Evolutionary conservation across 92 coral and sea anemone genomes (phyloP).

Genomic region (Porites rus): DNA sequence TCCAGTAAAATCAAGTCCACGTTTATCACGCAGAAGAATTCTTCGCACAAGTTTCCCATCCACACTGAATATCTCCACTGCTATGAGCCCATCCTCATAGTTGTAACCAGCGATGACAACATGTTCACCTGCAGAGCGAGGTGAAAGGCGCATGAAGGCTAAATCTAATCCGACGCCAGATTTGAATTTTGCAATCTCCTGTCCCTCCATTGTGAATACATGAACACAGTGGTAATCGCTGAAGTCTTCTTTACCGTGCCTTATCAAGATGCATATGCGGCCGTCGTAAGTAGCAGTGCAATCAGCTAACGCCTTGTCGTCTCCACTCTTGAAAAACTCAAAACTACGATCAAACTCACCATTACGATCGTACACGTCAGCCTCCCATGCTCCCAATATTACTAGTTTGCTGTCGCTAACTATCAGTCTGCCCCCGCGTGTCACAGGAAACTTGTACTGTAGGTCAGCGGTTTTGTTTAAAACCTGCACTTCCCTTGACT

Average conservation of each 20-base stretch:
- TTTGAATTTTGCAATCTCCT: slow-evolving; percentile 26
- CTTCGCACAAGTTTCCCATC: neutral
- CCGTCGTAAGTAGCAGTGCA: slow-evolving; percentile 48
- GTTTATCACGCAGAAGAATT: neutral
- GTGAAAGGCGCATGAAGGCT: neutral
- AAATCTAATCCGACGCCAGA: neutral
- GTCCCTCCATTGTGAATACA: slow-evolving; percentile 32
- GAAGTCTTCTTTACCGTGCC: neutral
- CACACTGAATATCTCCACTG: neutral
- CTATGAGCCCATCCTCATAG: neutral
- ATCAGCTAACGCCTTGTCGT: neutral
- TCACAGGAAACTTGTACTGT: slow-evolving; percentile 35
- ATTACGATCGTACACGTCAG: slow-evolving; percentile 33
- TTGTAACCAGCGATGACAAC: slow-evolving; percentile 4
- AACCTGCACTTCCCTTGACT: neutral
- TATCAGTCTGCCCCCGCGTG: slow-evolving; percentile 19
- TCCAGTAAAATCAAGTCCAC: neutral
- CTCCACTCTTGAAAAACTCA: slow-evolving; percentile 15
- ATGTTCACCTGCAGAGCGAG: slow-evolving; percentile 30
- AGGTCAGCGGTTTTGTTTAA: slow-evolving; percentile 44
- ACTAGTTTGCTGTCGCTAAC: slow-evolving; percentile 37
- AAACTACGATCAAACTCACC: slow-evolving; percentile 38
- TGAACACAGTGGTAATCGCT: slow-evolving; percentile 31
- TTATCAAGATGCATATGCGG: slow-evolving; percentile 23
- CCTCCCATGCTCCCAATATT: slow-evolving; percentile 11